Evolutionary conservation across 2,113 vertebrate genomes (phyloP).

Genomic region (Paramormyrops kingsleyae): DNA sequence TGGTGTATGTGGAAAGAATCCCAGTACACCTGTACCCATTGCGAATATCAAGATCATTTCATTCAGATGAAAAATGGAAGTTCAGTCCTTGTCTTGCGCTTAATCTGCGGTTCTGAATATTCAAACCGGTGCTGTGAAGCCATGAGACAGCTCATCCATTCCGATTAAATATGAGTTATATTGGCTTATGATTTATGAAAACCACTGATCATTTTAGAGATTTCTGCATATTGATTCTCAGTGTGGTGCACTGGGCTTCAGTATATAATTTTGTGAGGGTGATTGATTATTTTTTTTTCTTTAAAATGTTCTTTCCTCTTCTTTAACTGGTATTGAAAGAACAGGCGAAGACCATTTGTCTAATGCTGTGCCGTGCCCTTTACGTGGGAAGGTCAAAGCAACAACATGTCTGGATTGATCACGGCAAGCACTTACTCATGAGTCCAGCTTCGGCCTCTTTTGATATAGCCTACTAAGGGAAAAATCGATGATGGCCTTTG

Average conservation of each 20-base stretch:
- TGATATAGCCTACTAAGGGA: background rate
- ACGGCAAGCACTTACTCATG: background rate
- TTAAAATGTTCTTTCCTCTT: background rate
- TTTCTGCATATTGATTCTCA: background rate
- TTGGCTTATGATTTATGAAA: background rate
- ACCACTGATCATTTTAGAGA: background rate
- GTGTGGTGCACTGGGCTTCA: background rate
- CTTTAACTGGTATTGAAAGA: background rate
- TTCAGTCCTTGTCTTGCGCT: background rate
- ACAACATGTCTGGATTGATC: background rate
- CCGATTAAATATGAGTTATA: background rate
- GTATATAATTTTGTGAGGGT: background rate
- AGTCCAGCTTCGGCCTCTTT: background rate
- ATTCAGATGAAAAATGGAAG: background rate
- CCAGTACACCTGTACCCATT: background rate
- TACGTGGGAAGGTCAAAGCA: background rate
- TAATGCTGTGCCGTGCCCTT: background rate
- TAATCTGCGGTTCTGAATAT: background rate
- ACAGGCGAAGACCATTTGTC: background rate
- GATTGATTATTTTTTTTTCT: background rate
- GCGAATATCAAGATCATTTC: background rate
- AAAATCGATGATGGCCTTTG: background rate
- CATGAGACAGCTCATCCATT: background rate
- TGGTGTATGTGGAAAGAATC: background rate
- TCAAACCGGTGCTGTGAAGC: background rate